These are phyloP conservation scores for Stichodactyla mertensii DNA, from an alignment of 64 coral and sea anemone genomes.

Conservation along the genomic window DNA sequence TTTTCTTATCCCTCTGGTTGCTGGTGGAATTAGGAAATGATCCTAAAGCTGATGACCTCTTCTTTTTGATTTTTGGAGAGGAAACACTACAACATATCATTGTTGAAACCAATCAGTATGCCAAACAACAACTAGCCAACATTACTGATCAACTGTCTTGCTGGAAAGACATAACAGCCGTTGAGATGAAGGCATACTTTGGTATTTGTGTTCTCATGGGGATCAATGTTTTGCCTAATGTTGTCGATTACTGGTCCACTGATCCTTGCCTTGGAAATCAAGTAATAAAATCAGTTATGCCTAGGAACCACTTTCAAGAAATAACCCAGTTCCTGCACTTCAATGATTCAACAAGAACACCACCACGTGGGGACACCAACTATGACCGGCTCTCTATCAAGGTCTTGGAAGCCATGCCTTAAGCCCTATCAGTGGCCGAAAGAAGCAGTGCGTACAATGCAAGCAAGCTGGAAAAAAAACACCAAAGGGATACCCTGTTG, in stretches of 20 bases:
- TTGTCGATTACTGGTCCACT: conserved; percentile 38
- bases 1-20: background rate
- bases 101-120: conserved; percentile 39
- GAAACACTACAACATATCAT: background rate
- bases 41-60: background rate
- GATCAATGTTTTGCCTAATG: conserved; percentile 36
- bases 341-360: conserved; percentile 25
- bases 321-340: conserved; percentile 41
- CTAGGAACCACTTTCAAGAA: conserved; percentile 34
- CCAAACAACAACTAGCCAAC: conserved; percentile 15
- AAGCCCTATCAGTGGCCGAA: background rate
- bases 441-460: background rate
- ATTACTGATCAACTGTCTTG: background rate
- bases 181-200: conserved; percentile 36
- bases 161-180: conserved; percentile 23
- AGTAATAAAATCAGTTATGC: conserved; percentile 35
- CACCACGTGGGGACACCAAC: conserved; percentile 15
- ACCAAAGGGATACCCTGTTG: background rate
- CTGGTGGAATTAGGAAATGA: background rate
- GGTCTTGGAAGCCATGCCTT: background rate
- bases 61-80: conserved; percentile 1
- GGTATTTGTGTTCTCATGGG: conserved; percentile 49
- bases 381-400: conserved; percentile 41
- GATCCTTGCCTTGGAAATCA: conserved; percentile 31
- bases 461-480: background rate